Base-by-base conservation (phyloP, 2,888 invertebrate genomes). In the Xestia sexstrigata region DNA sequence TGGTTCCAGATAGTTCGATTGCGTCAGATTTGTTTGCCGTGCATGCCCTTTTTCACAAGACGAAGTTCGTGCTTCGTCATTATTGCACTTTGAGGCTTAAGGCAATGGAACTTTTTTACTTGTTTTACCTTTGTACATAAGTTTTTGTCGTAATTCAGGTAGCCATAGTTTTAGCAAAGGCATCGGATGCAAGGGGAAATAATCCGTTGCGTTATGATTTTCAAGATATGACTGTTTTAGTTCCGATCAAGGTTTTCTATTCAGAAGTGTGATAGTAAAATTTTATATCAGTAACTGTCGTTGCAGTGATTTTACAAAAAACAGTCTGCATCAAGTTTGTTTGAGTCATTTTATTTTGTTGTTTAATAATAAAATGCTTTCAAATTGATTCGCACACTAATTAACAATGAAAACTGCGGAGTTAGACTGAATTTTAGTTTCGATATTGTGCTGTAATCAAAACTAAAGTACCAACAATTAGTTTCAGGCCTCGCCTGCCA, bases 41-140 rank as follows among this genome's bases (percentile, higher is more conserved):
- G 76, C 35, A n/a, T n/a, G n/a, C 52, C 77, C 78, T 73, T 88
- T 75, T 82, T 79, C 49, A 42, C 39, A 69, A 72, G 52, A n/a
- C 23, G 23, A 68, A 58, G 47, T 68, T 69, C 49, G 23, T 30
- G 68, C 6, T 55, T 52, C 1, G 20, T 35, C 45, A 55, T 58
- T 58, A 70, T 70, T 76, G 58, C 35, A 72, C 11, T 35, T 30
- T 9, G 11, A n/a, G 13, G 17, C 39, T 70, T 68, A 35, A 42
- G 39, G 62, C 23, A 13, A 39, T 55, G 60, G 52, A 52, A 74
- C 11, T 74, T 75, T 58, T 62, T 73, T 8, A 15, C 11, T 55
- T 20, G 20, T 5, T 26, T 39, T 42, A 58, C 2, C 20, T 26
- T 47, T 15, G 23, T 30, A 23, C 9, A 17, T 26, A 17, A 0